These are phyloP conservation scores for Rhabdomys dilectus DNA, from an alignment of 2,113 vertebrate species.

Conservation along the genomic window DNA sequence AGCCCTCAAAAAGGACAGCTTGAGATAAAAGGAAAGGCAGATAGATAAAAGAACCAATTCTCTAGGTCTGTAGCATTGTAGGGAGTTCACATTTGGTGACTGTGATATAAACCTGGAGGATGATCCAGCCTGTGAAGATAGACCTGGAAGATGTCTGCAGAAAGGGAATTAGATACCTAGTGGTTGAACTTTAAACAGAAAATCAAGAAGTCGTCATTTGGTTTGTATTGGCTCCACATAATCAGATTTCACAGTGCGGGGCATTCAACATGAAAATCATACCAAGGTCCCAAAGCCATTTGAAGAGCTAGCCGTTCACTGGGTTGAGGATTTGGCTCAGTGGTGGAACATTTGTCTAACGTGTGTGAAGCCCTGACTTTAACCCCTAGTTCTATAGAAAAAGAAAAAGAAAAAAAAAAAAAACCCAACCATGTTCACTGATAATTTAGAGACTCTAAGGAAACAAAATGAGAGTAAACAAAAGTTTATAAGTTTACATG, in stretches of 20 bases:
- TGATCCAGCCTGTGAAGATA: neutral
- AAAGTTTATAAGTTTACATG: neutral
- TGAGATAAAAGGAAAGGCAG: neutral
- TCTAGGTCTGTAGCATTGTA: neutral
- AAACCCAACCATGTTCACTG: neutral
- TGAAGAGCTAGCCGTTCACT: slow-evolving; percentile 40
- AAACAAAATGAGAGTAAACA: slow-evolving; percentile 13
- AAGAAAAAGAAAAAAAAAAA: neutral
- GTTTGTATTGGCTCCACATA: slow-evolving; percentile 32
- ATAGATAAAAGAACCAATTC: neutral
- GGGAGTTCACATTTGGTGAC: neutral
- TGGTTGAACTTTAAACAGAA: slow-evolving; percentile 28
- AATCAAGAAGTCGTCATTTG: neutral
- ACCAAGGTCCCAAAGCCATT: neutral
- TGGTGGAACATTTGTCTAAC: neutral
- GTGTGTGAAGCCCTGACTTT: neutral
- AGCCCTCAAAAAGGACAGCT: neutral
- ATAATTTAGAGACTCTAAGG: slow-evolving; percentile 28
- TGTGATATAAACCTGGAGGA: neutral
- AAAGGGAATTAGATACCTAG: neutral
- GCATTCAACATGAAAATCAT: slow-evolving; percentile 51
- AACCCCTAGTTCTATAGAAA: neutral
- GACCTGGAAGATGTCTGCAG: neutral
- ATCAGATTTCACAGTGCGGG: slow-evolving; percentile 42
- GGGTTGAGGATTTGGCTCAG: neutral